Conservation (phyloP, 2,113 vertebrate species). For the Chunga burmeisteri region DNA sequence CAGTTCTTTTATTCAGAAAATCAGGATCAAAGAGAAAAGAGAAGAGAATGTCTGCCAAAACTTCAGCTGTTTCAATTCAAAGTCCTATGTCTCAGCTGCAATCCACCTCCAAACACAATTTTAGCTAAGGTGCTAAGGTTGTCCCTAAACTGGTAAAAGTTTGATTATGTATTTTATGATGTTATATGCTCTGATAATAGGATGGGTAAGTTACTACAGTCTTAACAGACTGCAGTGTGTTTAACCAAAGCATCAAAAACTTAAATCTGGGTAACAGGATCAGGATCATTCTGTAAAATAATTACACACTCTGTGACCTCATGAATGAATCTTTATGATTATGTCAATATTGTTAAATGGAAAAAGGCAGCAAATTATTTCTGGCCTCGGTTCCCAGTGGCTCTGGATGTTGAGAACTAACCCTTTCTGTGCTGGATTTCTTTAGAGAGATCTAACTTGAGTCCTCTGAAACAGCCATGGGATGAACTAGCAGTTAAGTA, state of each 20-base stretch:
- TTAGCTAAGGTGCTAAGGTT: not conserved
- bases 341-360: not conserved
- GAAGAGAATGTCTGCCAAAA: not conserved
- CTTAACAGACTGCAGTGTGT: not conserved
- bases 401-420: not conserved
- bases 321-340: not conserved
- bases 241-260: not conserved
- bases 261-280: not conserved
- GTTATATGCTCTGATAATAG: not conserved
- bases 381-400: not conserved
- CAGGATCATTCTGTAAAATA: not conserved
- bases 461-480: not conserved
- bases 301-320: not conserved
- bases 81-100: not conserved
- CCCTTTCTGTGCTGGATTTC: not conserved
- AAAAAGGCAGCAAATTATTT: not conserved
- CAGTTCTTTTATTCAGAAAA: not conserved
- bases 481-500: not conserved
- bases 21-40: not conserved
- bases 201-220: not conserved
- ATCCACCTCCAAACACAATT: not conserved
- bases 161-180: not conserved
- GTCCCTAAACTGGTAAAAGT: not conserved
- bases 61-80: not conserved
- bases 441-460: not conserved